Base-by-base conservation (phyloP, 2,888 invertebrate genomes). In the Pecten maximus region DNA sequence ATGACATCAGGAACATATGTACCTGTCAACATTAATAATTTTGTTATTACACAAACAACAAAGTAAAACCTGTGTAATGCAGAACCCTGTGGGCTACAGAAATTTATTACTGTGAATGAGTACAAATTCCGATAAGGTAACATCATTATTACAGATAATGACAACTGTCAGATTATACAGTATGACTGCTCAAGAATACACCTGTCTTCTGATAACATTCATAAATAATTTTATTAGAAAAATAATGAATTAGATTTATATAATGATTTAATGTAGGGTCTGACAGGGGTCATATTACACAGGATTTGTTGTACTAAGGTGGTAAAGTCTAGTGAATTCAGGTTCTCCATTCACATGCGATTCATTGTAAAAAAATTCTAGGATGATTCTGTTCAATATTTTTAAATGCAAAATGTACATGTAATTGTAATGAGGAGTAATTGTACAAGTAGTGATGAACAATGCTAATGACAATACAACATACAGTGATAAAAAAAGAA, bases 281-380 rank as follows among this genome's bases (percentile, higher is more conserved):
- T n/a, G n/a, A n/a, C n/a, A n/a, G n/a, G n/a, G n/a, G 12, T 8
- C 44, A 44, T 8, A 44, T 44, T 12, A 44, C 44, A 44, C 44
- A 44, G 44, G 44, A 4, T 8, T 44, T 44, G n/a, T 8, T 54
- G n/a, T 54, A 54, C 19, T 15, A 54, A 2, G n/a, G 23, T 54
- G 2, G 54, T n/a, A 54, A 54, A 54, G n/a, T 54, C 2, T 74
- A 74, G n/a, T n/a, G n/a, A n/a, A n/a, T n/a, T n/a, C n/a, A n/a
- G n/a, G n/a, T n/a, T n/a, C 74, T 74, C 23, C 74, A 74, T 19
- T 74, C 35, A 74, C 74, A 74, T 74, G 74, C 74, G 35, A 74
- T 28, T 35, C 74, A 74, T 12, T 74, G 74, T 74, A 74, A 74
- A 74, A 12, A 74, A 3, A 12, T 74, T 8, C 12, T 0, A 74